Conservation (phyloP, 2,888 invertebrate genomes). For the Xestia xanthographa region DNA sequence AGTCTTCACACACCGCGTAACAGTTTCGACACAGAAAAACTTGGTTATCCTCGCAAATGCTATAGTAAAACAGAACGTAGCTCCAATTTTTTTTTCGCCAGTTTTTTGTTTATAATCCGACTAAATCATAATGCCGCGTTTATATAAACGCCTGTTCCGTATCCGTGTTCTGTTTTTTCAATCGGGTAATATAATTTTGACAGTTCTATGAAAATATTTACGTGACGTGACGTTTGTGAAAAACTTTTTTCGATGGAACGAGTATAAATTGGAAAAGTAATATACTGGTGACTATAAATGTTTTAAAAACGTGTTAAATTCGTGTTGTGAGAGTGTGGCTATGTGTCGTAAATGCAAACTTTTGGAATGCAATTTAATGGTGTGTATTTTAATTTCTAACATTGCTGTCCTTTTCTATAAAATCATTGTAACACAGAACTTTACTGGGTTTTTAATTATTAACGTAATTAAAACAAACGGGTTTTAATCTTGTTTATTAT, state of each 20-base stretch:
- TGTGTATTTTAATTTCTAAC: conserved; percentile 45
- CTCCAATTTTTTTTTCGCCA: conserved; percentile 52
- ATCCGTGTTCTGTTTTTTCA: conserved; percentile 65
- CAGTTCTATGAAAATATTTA: conserved; percentile 85
- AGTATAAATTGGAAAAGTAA: conserved; percentile 46
- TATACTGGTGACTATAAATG: conserved; percentile 39
- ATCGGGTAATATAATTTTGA: conserved; percentile 82
- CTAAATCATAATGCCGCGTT: conserved; percentile 67
- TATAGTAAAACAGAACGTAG: conserved; percentile 60
- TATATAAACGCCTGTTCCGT: conserved; percentile 39
- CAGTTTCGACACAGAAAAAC: conserved; percentile 62
- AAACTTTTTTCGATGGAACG: conserved; percentile 59
- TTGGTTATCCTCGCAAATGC: conserved; percentile 52
- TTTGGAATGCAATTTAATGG: conserved; percentile 59
- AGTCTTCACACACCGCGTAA: conserved; percentile 74
- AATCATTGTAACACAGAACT: conserved; percentile 14
- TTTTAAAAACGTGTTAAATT: conserved; percentile 22
- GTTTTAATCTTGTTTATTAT: background rate
- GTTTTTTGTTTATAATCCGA: conserved; percentile 60
- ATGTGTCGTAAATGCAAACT: conserved; percentile 48
- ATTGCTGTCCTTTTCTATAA: background rate
- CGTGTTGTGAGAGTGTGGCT: conserved; percentile 59
- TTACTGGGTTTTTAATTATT: background rate
- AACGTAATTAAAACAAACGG: background rate
- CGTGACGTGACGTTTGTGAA: conserved; percentile 76